Conservation (phyloP, 2,113 vertebrate species). For the Diphyllodes magnificus region DNA sequence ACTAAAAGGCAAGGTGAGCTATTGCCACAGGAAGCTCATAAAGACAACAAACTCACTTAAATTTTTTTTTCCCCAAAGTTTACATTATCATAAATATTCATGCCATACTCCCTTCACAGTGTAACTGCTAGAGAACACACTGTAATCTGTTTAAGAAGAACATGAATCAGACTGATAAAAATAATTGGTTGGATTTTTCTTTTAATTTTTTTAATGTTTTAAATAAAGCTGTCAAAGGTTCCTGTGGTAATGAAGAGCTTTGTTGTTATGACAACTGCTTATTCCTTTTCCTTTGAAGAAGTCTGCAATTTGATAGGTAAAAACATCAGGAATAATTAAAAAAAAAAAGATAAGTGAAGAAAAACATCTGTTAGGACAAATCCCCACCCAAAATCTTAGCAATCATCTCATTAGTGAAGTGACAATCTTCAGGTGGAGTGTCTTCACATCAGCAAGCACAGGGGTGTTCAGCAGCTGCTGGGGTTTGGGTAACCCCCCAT, state of each 20-base stretch:
- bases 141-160: conserved; percentile 78
- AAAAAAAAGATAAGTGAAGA: conserved; percentile 33
- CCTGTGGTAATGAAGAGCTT: conserved; percentile 76
- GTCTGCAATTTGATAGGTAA: conserved; percentile 60
- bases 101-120: conserved; percentile 62
- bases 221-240: conserved; percentile 79
- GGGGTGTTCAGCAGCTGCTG: background rate
- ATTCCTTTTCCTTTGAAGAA: conserved; percentile 71
- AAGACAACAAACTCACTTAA: conserved; percentile 61
- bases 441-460: background rate
- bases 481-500: accelerated
- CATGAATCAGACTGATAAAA: conserved; percentile 79
- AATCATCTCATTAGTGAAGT: background rate
- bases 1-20: background rate
- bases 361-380: conserved; percentile 54
- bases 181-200: conserved; percentile 75
- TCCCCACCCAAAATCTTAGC: conserved; percentile 26
- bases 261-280: conserved; percentile 83
- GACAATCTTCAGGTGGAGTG: conserved; percentile 39
- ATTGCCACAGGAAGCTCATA: conserved; percentile 17
- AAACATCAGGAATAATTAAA: conserved; percentile 76
- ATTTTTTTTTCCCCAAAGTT: conserved; percentile 5
- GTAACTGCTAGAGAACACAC: conserved; percentile 71
- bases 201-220: conserved; percentile 67
- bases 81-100: conserved; percentile 74